phyloP scores from a whole-genome alignment of 1,140 invertebrate species.

The Oreohelix idahoensis region DNA sequence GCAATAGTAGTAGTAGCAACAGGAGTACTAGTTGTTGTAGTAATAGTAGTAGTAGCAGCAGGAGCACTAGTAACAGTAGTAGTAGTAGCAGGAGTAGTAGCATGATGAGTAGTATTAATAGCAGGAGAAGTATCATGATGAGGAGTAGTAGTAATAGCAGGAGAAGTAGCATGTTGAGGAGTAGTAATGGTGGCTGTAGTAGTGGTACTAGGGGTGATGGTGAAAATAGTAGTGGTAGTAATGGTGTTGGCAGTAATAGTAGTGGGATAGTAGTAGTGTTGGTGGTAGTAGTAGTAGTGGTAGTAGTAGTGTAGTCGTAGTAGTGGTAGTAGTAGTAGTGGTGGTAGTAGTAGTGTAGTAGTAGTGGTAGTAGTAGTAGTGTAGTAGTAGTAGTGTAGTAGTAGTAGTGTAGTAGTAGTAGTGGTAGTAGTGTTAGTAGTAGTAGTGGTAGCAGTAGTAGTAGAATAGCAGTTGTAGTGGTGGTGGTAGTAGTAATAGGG shows the following conservation, averaged over 20 bases:
- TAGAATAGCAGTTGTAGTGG: neutral
- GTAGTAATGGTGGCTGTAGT: neutral
- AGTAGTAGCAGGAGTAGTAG: neutral
- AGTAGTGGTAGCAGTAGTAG: neutral
- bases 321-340: neutral
- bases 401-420: conserved; percentile 33
- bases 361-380: neutral
- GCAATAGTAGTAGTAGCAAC: neutral
- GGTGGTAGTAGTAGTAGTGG: neutral
- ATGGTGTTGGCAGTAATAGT: neutral
- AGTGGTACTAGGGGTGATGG: neutral
- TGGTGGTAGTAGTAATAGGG: conserved; percentile 8
- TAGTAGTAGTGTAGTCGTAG: neutral
- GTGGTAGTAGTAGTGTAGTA: neutral
- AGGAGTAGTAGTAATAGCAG: conserved; percentile 4
- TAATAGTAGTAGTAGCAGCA: neutral
- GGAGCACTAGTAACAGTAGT: neutral
- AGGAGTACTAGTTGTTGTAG: neutral
- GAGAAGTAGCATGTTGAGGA: neutral
- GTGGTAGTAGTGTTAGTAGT: conserved; percentile 12
- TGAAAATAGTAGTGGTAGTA: neutral
- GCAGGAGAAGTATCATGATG: neutral
- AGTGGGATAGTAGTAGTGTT: neutral
- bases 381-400: neutral
- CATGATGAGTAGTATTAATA: neutral